Evolutionary conservation across 2,888 invertebrate genomes (phyloP), one percentile per base, ranked within the genome.

Genomic region (Agriotes lineatus): DNA sequence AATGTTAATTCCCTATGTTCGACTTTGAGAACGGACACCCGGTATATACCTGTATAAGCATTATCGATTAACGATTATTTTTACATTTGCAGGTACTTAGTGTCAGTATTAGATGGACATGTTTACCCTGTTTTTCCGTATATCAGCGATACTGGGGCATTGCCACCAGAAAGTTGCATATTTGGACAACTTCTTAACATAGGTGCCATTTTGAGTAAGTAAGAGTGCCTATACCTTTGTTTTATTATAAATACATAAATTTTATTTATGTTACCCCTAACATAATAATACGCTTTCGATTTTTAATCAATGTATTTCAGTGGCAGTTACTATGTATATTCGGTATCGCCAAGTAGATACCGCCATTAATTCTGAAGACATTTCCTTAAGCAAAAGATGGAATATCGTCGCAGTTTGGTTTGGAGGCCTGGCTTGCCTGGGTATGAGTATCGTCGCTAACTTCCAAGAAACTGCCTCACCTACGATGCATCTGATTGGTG

Each of bases 111-210:
- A 19, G 83, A 88, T 75, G 88, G 87, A 35, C 90, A 91, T 82
- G 90, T 90, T 44, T 89, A 89, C 35, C 87, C 89, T 48, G 85
- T 87, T 56, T 89, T 91, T 50, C 91, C 92, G 0, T 92, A 91
- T 77, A 92, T 92, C 70, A 91, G 91, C 68, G 90, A 90, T 79
- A 89, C 90, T 7, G 92, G 91, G 0, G 87, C 92, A 1, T 86
- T 88, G 72, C 86, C 90, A 0, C 93, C 93, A 1, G 93, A 93
- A 79, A 91, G 91, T 80, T 93, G 92, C 80, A 87, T 92, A 57
- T 93, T 93, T 82, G 90, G 90, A 0, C 90, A 91, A 81, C 83
- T 91, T 2, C 85, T 93, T 22, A 93, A 92, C 78, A 85, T 92
- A 57, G 88, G 68, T 62, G 65, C 69, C 1, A 14, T 72, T 9